These are phyloP conservation scores for Cosmia pyralina DNA, from an alignment of 2,888 invertebrate genomes.

Conservation along the genomic window DNA sequence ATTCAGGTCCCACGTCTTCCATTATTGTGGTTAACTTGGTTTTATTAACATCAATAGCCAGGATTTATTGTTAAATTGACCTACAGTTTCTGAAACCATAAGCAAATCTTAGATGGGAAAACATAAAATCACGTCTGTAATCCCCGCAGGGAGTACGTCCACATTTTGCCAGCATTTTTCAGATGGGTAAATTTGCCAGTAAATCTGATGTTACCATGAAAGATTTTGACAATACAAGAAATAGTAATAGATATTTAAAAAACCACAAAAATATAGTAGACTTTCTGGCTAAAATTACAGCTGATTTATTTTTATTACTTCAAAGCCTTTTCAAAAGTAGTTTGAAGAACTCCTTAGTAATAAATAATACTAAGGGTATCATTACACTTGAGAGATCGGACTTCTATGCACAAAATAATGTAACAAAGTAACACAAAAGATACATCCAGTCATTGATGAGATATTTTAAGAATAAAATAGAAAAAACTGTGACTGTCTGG, in stretches of 20 bases:
- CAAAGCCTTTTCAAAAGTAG: neutral
- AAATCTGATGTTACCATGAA: neutral
- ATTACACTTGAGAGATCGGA: constrained; percentile 30
- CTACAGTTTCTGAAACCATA: neutral
- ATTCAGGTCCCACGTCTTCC: neutral
- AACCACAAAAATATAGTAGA: neutral
- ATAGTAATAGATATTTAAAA: neutral
- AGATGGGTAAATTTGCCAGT: neutral
- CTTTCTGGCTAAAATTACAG: neutral
- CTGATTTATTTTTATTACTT: constrained; percentile 6
- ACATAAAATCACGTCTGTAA: neutral
- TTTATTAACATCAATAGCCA: neutral
- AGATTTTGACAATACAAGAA: neutral
- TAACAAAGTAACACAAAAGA: constrained; percentile 62
- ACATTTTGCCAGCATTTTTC: neutral
- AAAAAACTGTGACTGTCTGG: constrained; percentile 79
- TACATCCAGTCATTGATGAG: constrained; percentile 67
- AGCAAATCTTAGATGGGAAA: neutral
- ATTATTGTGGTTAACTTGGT: neutral
- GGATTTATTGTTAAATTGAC: neutral
- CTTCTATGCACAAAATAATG: constrained; percentile 46
- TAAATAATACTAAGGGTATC: constrained; percentile 43
- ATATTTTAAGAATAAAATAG: constrained; percentile 63
- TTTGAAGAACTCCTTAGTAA: constrained; percentile 1
- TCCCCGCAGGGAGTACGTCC: neutral